phyloP scores from a whole-genome alignment of 1,140 invertebrate genomes.

The Lepidurus couesii region DNA sequence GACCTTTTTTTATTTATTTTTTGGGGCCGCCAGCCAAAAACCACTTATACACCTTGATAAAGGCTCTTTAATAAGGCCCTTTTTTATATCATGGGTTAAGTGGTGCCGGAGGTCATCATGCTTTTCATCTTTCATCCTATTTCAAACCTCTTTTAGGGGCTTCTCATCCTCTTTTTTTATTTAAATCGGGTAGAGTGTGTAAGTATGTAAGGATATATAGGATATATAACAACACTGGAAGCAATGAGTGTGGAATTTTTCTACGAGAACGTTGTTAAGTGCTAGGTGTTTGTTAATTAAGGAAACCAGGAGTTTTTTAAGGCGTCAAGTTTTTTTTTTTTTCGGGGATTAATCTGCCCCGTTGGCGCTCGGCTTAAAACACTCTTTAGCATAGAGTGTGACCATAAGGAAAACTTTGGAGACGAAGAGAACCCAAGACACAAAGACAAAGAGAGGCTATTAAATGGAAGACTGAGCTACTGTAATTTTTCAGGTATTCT shows the following conservation, averaged over 20 bases:
- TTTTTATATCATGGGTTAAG: constrained; percentile 5
- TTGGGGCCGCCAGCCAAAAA: not conserved
- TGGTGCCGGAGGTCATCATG: constrained; percentile 12
- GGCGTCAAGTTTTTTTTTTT: not conserved
- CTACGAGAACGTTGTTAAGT: not conserved
- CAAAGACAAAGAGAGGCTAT: no score
- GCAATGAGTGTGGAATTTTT: no score
- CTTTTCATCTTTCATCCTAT: not conserved
- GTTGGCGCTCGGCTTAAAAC: no score
- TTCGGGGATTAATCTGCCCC: not conserved
- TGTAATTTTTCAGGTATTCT: no score
- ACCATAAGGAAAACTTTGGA: no score
- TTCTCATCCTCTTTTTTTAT: not conserved
- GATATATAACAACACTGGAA: no score
- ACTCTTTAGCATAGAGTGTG: no score
- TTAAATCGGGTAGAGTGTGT: not conserved
- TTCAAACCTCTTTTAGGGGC: no score
- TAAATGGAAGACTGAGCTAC: no score
- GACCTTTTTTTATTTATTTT: not conserved
- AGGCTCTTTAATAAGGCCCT: constrained; percentile 9
- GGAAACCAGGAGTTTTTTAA: not conserved
- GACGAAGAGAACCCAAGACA: no score
- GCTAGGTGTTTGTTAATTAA: constrained; percentile 2
- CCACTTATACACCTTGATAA: constrained; percentile 3
- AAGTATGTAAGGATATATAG: not conserved